Evolutionary conservation across 2,113 vertebrate species (phyloP).

Genomic region (Sarotherodon lohbergeri): DNA sequence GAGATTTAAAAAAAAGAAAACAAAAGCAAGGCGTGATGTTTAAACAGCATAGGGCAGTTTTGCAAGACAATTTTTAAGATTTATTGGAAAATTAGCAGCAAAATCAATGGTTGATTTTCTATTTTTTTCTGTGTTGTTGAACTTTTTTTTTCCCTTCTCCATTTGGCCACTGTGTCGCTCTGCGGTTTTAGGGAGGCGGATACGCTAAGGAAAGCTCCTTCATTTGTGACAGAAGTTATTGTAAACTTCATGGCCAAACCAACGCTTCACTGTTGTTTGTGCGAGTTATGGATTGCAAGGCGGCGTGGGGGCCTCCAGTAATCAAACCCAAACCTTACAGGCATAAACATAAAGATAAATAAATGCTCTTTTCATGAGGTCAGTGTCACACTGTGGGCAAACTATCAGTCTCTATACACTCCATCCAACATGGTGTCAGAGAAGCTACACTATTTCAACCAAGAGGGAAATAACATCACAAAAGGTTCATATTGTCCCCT

Average conservation of each 20-base stretch:
- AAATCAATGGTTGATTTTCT: constrained; percentile 38
- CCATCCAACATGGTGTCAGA: constrained; percentile 59
- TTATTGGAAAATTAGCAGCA: constrained; percentile 65
- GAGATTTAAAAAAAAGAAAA: background rate
- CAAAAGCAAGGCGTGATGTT: constrained; percentile 11
- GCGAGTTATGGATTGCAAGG: constrained; percentile 74
- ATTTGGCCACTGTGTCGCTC: constrained; percentile 21
- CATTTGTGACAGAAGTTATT: constrained; percentile 61
- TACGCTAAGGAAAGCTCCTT: constrained; percentile 24
- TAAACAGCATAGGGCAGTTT: constrained; percentile 26
- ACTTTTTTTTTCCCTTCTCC: background rate
- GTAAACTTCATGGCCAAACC: constrained; percentile 78
- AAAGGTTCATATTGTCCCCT: constrained; percentile 47
- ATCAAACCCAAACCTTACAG: constrained; percentile 60
- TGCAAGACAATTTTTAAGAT: constrained; percentile 33
- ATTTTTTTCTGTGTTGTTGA: constrained; percentile 13
- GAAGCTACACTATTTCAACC: constrained; percentile 69
- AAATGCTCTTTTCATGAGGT: constrained; percentile 83
- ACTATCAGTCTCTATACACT: constrained; percentile 56
- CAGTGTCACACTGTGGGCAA: constrained; percentile 79
- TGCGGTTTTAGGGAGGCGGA: constrained; percentile 20
- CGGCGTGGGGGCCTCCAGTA: constrained; percentile 59
- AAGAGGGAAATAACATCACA: constrained; percentile 60
- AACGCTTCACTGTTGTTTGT: constrained; percentile 76
- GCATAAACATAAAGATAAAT: constrained; percentile 77